Conservation (phyloP, 2,797 vertebrate genomes). For the Hemibagrus guttatus region DNA sequence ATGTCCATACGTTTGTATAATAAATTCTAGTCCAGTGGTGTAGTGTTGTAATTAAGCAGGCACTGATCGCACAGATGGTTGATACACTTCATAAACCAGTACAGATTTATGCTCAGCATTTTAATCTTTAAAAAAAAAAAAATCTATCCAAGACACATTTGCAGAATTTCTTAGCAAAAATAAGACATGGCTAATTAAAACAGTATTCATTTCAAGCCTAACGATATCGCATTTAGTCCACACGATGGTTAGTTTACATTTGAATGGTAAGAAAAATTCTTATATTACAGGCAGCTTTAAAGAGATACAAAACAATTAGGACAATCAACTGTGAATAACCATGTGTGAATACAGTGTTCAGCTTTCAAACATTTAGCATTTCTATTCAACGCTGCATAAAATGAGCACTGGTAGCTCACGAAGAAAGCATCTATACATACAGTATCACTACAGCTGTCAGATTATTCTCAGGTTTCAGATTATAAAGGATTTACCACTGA, state of each 20-base stretch:
- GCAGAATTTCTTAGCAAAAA: neutral
- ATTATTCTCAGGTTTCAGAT: slow-evolving; percentile 55
- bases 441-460: slow-evolving; percentile 42
- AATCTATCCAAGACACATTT: neutral
- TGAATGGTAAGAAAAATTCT: neutral
- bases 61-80: slow-evolving; percentile 57
- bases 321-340: neutral
- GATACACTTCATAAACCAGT: slow-evolving; percentile 53
- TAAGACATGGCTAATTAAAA: neutral
- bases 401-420: neutral
- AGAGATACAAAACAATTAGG: slow-evolving; percentile 4
- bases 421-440: neutral
- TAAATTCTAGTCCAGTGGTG: slow-evolving; percentile 56
- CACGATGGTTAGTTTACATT: neutral
- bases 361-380: neutral
- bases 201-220: neutral
- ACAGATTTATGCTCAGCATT: slow-evolving; percentile 47
- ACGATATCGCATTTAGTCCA: neutral
- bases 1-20: slow-evolving; percentile 33
- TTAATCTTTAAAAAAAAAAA: no score
- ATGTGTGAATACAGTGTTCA: slow-evolving; percentile 17
- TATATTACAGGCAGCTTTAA: neutral
- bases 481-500: slow-evolving; percentile 51
- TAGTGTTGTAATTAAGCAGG: slow-evolving; percentile 60
- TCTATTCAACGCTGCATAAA: neutral